phyloP scores from a whole-genome alignment of 2,113 vertebrate species.

The Campylorhamphus procurvoides region DNA sequence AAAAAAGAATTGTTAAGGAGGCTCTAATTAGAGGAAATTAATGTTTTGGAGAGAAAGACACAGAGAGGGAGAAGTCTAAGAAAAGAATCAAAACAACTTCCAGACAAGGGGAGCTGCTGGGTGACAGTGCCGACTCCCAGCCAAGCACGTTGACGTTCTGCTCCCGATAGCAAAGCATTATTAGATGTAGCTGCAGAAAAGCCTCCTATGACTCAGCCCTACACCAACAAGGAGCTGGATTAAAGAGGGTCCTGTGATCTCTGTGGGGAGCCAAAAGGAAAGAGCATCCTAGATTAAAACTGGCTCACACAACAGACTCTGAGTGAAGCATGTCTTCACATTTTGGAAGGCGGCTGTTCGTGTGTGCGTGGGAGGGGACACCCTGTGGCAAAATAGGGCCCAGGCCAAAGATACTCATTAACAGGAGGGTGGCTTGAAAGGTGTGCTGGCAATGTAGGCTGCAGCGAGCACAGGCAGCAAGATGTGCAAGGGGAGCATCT shows the following conservation, averaged over 20 bases:
- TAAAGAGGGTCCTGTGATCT: slow-evolving; percentile 35
- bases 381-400: not conserved
- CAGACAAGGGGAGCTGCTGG: slow-evolving; percentile 44
- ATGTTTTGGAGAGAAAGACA: slow-evolving; percentile 63
- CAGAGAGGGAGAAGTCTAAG: slow-evolving; percentile 58
- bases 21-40: slow-evolving; percentile 68
- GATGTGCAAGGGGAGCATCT: not conserved
- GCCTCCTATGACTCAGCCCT: slow-evolving; percentile 32
- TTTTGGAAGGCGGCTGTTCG: not conserved
- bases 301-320: not conserved
- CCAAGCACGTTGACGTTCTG: slow-evolving; percentile 22
- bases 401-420: not conserved
- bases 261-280: slow-evolving; percentile 7
- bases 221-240: not conserved
- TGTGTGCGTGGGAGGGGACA: not conserved
- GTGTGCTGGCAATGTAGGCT: not conserved
- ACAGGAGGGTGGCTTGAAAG: not conserved
- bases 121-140: slow-evolving; percentile 30
- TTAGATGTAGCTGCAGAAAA: slow-evolving; percentile 39
- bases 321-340: not conserved
- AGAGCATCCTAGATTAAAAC: not conserved
- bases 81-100: slow-evolving; percentile 65
- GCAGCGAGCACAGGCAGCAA: not conserved
- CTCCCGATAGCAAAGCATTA: not conserved
- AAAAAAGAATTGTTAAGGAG: slow-evolving; percentile 55